Conservation (phyloP, 2,888 invertebrate genomes). For the Drosophila putrida region DNA sequence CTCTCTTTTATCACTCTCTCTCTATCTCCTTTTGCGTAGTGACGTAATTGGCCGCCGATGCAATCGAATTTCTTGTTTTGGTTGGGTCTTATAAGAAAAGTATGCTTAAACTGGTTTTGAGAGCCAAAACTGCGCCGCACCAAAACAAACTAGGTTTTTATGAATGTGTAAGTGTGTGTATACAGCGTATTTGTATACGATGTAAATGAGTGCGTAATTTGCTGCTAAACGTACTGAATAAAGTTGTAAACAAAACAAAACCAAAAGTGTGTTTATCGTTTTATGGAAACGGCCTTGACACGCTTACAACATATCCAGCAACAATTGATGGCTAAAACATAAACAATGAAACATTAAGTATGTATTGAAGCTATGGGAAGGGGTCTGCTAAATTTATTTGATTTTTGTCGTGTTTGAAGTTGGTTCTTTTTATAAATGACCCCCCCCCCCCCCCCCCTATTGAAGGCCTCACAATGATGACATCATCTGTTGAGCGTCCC, state of each 20-base stretch:
- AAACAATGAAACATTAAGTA: conserved; percentile 38
- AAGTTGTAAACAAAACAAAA: conserved; percentile 58
- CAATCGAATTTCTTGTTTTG: conserved; percentile 64
- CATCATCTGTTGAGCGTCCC: conserved; percentile 52
- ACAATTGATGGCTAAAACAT: conserved; percentile 45
- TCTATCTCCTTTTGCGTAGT: conserved; percentile 22
- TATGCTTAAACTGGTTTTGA: conserved; percentile 65
- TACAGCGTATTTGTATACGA: conserved; percentile 4
- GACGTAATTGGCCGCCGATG: conserved; percentile 67
- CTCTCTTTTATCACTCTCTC: neutral
- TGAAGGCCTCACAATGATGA: conserved; percentile 31
- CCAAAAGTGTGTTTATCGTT: conserved; percentile 32
- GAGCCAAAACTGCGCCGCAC: conserved; percentile 70
- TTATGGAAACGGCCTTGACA: conserved; percentile 70
- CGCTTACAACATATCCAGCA: conserved; percentile 65
- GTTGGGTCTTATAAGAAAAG: conserved; percentile 72
- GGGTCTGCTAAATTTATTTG: conserved; percentile 15
- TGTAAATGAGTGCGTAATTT: conserved; percentile 51
- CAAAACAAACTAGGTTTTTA: conserved; percentile 63
- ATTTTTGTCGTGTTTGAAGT: conserved; percentile 27
- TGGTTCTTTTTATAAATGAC: conserved; percentile 39
- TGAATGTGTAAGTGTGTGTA: neutral
- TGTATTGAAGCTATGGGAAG: neutral
- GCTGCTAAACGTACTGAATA: conserved; percentile 20
- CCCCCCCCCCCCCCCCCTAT: conserved; percentile 7